A percentile compares a stretch with the other conserved stretches of the same genome.
Conservation (phyloP, 2,888 invertebrate species). For the Acronicta alni region DNA sequence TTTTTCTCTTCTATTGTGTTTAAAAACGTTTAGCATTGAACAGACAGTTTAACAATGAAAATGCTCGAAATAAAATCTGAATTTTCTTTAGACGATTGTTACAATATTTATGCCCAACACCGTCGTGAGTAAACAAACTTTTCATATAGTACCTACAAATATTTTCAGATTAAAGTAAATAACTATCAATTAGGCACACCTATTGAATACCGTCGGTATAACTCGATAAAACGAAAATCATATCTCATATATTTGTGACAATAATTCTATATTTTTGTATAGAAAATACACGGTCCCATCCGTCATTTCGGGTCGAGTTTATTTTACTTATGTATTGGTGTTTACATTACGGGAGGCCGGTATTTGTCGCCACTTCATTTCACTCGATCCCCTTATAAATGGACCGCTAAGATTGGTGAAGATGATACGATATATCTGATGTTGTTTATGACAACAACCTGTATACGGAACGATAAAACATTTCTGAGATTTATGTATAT, state of each 20-base stretch:
- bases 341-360: slow-evolving; percentile 41
- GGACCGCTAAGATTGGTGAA: slow-evolving; percentile 43
- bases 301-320: slow-evolving; percentile 44
- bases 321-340: slow-evolving; percentile 56
- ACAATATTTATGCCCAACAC: slow-evolving; percentile 16
- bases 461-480: slow-evolving; percentile 30
- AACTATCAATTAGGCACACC: slow-evolving; percentile 38
- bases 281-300: slow-evolving; percentile 46
- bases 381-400: slow-evolving; percentile 52
- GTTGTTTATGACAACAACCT: slow-evolving; percentile 43
- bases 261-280: slow-evolving; percentile 48
- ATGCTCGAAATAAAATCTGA: slow-evolving; percentile 33
- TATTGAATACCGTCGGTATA: slow-evolving; percentile 27
- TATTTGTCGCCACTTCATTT: slow-evolving; percentile 55
- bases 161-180: slow-evolving; percentile 15
- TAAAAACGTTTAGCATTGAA: slow-evolving; percentile 22
- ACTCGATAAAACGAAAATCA: slow-evolving; percentile 35
- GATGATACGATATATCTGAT: slow-evolving; percentile 53
- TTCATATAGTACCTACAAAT: slow-evolving; percentile 7
- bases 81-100: slow-evolving; percentile 15
- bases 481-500: slow-evolving; percentile 20
- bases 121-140: slow-evolving; percentile 10
- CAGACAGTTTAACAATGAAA: slow-evolving; percentile 30
- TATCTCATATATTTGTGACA: slow-evolving; percentile 46
- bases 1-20: slow-evolving; percentile 33